These are phyloP conservation scores for Orchesella flavescens DNA, from an alignment of 2,888 invertebrate species.

Conservation along the genomic window DNA sequence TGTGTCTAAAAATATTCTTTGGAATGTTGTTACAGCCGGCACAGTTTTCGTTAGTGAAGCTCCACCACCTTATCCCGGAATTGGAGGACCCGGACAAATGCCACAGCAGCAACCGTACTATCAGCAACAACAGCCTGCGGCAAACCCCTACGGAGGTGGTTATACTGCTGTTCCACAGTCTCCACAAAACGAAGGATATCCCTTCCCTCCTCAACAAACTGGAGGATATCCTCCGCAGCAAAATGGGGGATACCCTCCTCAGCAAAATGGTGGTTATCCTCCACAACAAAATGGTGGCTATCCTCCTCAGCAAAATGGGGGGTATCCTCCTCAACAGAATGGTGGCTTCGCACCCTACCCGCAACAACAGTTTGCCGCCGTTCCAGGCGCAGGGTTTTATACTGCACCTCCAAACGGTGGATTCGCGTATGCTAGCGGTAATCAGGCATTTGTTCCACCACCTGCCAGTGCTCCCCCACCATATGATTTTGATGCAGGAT, in stretches of 20 bases:
- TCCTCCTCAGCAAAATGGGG: constrained; percentile 28
- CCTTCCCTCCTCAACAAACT: constrained; percentile 11
- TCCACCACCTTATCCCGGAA: constrained; percentile 77
- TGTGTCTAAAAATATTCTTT: neutral
- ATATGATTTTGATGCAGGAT: constrained; percentile 45
- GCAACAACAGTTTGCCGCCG: neutral
- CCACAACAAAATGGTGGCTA: constrained; percentile 48
- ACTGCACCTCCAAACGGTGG: constrained; percentile 55
- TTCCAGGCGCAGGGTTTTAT: constrained; percentile 49
- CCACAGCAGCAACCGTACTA: constrained; percentile 37
- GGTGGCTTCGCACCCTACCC: neutral
- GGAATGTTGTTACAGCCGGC: constrained; percentile 72
- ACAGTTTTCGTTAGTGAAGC: constrained; percentile 76
- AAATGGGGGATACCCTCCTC: constrained; percentile 27
- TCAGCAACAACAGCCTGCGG: constrained; percentile 49
- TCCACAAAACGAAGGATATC: constrained; percentile 18
- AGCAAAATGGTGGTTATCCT: constrained; percentile 48
- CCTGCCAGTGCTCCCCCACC: constrained; percentile 63
- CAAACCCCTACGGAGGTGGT: constrained; percentile 33
- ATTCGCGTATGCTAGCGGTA: constrained; percentile 68
- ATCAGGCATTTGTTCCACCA: constrained; percentile 67
- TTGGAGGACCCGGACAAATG: constrained; percentile 68
- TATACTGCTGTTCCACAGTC: constrained; percentile 14
- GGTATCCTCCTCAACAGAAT: constrained; percentile 25
- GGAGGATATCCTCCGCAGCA: constrained; percentile 56